These are phyloP conservation scores for Anhinga rufa DNA, from an alignment of 2,113 vertebrate species.

Conservation along the genomic window DNA sequence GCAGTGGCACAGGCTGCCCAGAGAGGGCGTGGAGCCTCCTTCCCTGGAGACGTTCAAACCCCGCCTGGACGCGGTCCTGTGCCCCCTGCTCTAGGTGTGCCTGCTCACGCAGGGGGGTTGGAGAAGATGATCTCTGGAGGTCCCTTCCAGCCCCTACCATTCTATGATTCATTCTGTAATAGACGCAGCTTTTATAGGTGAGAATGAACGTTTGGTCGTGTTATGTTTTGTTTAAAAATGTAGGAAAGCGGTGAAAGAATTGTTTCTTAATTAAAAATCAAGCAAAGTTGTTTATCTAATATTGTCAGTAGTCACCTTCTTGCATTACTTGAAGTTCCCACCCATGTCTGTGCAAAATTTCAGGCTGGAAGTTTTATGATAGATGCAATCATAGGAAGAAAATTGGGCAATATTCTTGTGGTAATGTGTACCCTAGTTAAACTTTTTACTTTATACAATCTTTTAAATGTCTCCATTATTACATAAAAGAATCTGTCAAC, in stretches of 20 bases:
- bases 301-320: neutral
- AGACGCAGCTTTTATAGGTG: neutral
- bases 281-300: neutral
- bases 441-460: neutral
- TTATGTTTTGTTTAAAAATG: neutral
- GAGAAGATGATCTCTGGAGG: no score
- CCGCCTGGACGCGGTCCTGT: no score
- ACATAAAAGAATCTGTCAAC: neutral
- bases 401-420: neutral
- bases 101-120: no score
- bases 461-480: neutral
- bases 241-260: neutral
- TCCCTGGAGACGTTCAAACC: no score
- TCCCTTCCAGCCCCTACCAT: no score
- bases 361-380: neutral
- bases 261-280: neutral
- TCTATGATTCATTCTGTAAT: neutral
- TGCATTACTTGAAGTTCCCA: neutral
- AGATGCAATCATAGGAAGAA: neutral
- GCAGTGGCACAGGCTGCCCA: no score
- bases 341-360: neutral
- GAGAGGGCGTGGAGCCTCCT: no score
- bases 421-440: neutral
- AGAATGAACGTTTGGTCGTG: neutral
- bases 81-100: no score